Conservation (phyloP, 2,797 vertebrate species). For the Onychomys torridus region DNA sequence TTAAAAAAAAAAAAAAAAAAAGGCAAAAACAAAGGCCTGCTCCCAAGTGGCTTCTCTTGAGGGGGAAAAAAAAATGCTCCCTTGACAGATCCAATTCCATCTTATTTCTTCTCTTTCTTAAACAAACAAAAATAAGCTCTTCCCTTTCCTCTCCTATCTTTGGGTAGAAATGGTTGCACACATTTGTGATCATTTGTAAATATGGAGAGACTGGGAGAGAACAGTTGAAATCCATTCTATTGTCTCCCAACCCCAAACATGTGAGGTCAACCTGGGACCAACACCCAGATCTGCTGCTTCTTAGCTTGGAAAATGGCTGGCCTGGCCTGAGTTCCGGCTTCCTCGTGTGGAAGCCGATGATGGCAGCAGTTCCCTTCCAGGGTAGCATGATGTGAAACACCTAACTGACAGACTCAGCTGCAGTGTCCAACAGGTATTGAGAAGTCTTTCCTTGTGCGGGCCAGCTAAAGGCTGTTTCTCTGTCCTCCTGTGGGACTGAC, state of each 20-base stretch:
- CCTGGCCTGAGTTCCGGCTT: not conserved
- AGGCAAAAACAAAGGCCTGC: conserved; percentile 42
- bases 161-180: conserved; percentile 14
- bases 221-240: not conserved
- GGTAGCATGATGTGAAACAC: rapidly evolving
- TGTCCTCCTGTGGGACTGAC: not conserved
- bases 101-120: not conserved
- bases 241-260: not conserved
- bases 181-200: conserved; percentile 43
- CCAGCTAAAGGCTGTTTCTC: not conserved
- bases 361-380: not conserved
- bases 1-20: conserved; percentile 23
- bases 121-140: not conserved
- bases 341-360: not conserved
- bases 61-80: not conserved
- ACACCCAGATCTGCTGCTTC: not conserved
- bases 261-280: not conserved
- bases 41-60: conserved; percentile 67
- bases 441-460: not conserved
- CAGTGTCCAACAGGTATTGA: not conserved
- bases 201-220: not conserved
- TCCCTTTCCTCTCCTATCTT: not conserved
- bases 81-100: conserved; percentile 48
- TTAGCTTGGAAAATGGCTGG: not conserved
- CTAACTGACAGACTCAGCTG: not conserved